Conservation (phyloP, 2,113 vertebrate genomes). For the Parotia lawesii region DNA sequence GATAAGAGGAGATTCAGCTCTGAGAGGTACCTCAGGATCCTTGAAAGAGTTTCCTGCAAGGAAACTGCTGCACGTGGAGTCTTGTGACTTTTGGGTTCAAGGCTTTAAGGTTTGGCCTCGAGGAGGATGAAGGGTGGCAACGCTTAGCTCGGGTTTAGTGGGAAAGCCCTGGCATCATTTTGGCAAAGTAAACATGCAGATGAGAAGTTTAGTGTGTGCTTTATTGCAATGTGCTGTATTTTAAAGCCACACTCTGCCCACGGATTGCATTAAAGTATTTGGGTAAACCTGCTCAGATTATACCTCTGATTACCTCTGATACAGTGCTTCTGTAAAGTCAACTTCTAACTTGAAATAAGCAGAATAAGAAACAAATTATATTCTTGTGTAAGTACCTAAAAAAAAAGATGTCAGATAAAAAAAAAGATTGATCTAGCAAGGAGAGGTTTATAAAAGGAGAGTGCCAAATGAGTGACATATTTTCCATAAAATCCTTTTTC, state of each 20-base stretch:
- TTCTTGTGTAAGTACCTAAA: neutral
- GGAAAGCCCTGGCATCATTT: rapidly evolving
- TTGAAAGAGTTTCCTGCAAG: neutral
- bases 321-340: neutral
- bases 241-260: neutral
- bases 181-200: neutral
- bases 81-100: neutral
- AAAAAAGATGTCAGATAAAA: neutral
- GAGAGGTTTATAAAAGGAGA: neutral
- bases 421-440: neutral
- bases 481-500: neutral
- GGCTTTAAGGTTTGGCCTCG: neutral
- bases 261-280: neutral
- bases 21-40: neutral
- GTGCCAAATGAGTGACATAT: neutral
- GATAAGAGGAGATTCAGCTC: neutral
- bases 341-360: neutral
- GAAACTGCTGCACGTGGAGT: rapidly evolving
- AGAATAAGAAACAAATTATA: neutral
- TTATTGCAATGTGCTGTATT: neutral
- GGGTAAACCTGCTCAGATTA: neutral
- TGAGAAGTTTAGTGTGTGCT: neutral
- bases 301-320: neutral
- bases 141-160: rapidly evolving
- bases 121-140: neutral